phyloP scores from a whole-genome alignment of 2,113 vertebrate genomes.

The Hippocampus mohnikei region DNA sequence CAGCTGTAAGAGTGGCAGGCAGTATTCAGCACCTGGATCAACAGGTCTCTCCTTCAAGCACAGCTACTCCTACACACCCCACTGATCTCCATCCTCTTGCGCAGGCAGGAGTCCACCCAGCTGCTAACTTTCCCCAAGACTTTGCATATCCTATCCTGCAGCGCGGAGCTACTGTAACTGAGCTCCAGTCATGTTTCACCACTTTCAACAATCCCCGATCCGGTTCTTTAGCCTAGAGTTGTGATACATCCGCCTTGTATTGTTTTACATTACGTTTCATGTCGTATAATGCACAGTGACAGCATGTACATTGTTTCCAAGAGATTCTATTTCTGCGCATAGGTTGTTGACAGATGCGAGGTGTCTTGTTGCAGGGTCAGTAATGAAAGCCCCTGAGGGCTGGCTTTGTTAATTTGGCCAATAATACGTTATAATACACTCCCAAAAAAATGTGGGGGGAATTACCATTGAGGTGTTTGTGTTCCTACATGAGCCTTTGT shows the following conservation, averaged over 20 bases:
- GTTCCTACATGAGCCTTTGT: constrained; percentile 44
- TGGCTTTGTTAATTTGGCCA: constrained; percentile 56
- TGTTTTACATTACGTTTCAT: constrained; percentile 47
- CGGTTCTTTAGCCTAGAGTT: constrained; percentile 35
- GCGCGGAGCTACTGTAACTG: constrained; percentile 46
- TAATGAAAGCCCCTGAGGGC: constrained; percentile 10
- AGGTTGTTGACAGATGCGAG: constrained; percentile 43
- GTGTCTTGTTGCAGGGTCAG: constrained; percentile 38
- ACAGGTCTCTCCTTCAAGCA: constrained; percentile 55
- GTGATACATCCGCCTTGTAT: constrained; percentile 29
- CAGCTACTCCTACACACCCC: constrained; percentile 58
- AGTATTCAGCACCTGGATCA: constrained; percentile 67
- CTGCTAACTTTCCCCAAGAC: constrained; percentile 60
- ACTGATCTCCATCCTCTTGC: constrained; percentile 51
- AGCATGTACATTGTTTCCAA: constrained; percentile 14
- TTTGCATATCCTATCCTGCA: constrained; percentile 26
- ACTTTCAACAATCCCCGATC: constrained; percentile 39
- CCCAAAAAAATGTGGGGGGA: constrained; percentile 18
- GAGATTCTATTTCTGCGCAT: constrained; percentile 34
- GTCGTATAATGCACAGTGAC: constrained; percentile 44
- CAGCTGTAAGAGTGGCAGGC: constrained; percentile 53
- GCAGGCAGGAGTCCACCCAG: constrained; percentile 49
- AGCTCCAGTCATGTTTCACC: constrained; percentile 41
- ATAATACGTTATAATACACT: constrained; percentile 46
- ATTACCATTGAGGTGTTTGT: constrained; percentile 49